Evolutionary conservation across 2,113 vertebrate genomes (phyloP).

Genomic region (Myotis lucifugus): DNA sequence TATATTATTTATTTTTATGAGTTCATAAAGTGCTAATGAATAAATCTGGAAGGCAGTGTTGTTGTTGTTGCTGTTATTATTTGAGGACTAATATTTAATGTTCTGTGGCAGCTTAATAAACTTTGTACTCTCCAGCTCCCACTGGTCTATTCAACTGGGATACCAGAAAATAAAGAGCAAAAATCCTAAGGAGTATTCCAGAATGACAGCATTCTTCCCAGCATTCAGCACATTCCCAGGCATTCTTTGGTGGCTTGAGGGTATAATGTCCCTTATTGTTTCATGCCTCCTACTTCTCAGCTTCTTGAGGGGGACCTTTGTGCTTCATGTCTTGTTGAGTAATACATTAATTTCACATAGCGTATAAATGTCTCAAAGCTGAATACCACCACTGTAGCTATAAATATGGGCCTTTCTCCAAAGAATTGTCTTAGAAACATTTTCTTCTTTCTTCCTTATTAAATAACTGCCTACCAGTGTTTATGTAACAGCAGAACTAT

Average conservation of each 20-base stretch:
- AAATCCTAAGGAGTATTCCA: not conserved
- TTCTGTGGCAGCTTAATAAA: conserved; percentile 61
- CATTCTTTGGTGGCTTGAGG: not conserved
- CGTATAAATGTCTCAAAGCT: not conserved
- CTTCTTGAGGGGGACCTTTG: not conserved
- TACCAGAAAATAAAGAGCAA: conserved; percentile 16
- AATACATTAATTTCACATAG: not conserved
- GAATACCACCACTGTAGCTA: not conserved
- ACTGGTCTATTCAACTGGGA: not conserved
- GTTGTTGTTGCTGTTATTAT: conserved; percentile 32
- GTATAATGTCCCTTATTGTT: not conserved
- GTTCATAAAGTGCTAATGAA: conserved; percentile 63
- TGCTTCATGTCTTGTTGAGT: not conserved
- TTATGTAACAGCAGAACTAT: not conserved
- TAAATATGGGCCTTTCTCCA: not conserved
- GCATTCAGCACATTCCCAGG: not conserved
- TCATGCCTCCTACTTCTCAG: not conserved
- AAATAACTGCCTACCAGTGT: not conserved
- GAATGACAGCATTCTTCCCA: not conserved
- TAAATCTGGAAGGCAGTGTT: not conserved
- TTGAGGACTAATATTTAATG: conserved; percentile 54
- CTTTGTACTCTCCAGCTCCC: not conserved
- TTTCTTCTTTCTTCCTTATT: not conserved
- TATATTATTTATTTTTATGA: conserved; percentile 58
- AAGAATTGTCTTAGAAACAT: not conserved